Conservation (phyloP, 2,113 vertebrate species). For the Eira barbara region DNA sequence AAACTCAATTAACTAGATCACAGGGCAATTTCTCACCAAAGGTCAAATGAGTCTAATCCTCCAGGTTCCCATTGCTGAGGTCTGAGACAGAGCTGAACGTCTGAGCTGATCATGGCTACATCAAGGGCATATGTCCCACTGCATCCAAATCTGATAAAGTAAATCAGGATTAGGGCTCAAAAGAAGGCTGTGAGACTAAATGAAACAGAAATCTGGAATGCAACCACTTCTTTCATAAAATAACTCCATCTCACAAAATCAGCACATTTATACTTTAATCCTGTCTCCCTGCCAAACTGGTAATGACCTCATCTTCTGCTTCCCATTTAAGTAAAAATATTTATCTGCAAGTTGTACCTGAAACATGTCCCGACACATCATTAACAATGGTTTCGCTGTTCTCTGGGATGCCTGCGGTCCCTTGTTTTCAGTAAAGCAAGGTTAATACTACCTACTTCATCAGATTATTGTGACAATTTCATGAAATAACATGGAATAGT, state of each 20-base stretch:
- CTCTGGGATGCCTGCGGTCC: neutral
- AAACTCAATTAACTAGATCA: constrained; percentile 29
- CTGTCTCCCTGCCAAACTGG: neutral
- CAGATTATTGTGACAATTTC: neutral
- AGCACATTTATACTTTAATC: constrained; percentile 12
- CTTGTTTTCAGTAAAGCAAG: constrained; percentile 3
- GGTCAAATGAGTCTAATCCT: constrained; percentile 5
- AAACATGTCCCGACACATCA: neutral
- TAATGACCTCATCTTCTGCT: constrained; percentile 17
- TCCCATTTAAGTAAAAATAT: constrained; percentile 39
- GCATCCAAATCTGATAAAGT: neutral
- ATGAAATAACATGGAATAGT: neutral
- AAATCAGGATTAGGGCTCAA: constrained; percentile 29
- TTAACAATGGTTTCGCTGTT: neutral
- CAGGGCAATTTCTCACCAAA: constrained; percentile 11
- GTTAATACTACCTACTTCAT: neutral
- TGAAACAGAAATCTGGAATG: neutral
- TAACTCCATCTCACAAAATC: constrained; percentile 27
- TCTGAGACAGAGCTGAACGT: neutral
- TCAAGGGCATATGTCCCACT: neutral
- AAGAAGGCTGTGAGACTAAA: constrained; percentile 17
- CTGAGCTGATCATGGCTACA: neutral
- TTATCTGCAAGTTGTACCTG: neutral
- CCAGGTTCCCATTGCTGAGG: neutral
- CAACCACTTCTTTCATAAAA: constrained; percentile 12